Conservation (phyloP, 2,113 vertebrate genomes). For the Colaptes auratus region DNA sequence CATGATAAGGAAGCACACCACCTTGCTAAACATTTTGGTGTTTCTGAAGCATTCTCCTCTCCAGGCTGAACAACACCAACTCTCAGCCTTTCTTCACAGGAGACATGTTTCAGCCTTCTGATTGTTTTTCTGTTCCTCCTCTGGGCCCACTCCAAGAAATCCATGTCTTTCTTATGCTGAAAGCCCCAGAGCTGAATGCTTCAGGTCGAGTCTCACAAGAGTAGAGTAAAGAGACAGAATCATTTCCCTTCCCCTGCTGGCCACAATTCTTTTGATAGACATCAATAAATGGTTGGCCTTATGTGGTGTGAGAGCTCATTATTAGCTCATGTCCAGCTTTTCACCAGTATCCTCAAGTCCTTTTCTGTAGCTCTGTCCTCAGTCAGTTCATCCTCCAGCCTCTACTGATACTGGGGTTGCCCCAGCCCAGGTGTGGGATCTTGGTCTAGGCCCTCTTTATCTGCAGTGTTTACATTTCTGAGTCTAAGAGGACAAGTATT, state of each 20-base stretch:
- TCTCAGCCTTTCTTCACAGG: background rate
- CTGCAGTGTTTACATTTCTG: background rate
- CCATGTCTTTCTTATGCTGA: background rate
- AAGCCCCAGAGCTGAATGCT: background rate
- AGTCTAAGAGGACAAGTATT: background rate
- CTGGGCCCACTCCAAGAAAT: background rate
- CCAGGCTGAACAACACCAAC: background rate
- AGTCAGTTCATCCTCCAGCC: background rate
- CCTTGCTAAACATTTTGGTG: background rate
- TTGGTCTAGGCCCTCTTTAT: background rate
- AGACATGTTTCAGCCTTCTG: background rate
- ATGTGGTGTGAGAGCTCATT: rapidly evolving
- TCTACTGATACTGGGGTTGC: background rate
- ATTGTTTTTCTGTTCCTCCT: background rate
- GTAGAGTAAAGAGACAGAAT: background rate
- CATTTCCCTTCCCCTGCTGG: background rate
- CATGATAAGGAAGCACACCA: background rate
- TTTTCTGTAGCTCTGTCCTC: background rate
- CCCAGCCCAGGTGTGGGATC: background rate
- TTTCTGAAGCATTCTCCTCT: background rate
- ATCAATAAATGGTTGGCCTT: background rate
- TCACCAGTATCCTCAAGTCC: background rate
- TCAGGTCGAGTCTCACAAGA: background rate
- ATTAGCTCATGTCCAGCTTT: background rate
- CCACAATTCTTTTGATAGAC: background rate